Base-by-base conservation (phyloP, 2,797 vertebrate genomes). In the Malurus splendens region DNA sequence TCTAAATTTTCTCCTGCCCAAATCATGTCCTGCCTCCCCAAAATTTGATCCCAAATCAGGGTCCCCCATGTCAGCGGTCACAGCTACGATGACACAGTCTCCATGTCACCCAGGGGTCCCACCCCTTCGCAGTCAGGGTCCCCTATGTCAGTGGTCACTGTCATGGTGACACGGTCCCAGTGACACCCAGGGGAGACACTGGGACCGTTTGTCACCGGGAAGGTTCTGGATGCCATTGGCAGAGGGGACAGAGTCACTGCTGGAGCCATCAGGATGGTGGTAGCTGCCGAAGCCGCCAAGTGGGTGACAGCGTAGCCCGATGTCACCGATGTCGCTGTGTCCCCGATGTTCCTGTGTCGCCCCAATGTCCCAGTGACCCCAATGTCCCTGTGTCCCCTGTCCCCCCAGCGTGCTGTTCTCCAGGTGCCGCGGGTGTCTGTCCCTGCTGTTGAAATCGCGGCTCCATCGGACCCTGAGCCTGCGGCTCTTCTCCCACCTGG, bases 261-360 rank as follows among this genome's bases (percentile, higher is more conserved):
- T 0, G 10, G 65, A 42, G 82, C 65, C 1, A 0, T 78, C 0
- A 57, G 57, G 10, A 56, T 71, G 73, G 73, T 86, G 51, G 65
- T 5, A 0, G 65, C 65, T 6, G n/a, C 38, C 3, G 65, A 33
- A 50, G 51, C 23, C 1, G 6, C 44, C 44, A 85, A 57, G 73
- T 85, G 19, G 16, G 82, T 67, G 2, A 2, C 7, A 8, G 59
- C n/a, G 3, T 57, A 36, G n/a, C 27, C 52, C 1, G 0, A 38
- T 18, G 9, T 18, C 7, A 36, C 36, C 10, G 36, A 36, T 8
- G 14, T 50, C 51, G 51, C 27, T 14, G 7, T 19, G n/a, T 36
- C 20, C 68, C 44, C 36, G 14, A 0, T 0, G 2, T 38, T 23
- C 12, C n/a, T 3, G 8, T 39, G 48, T 61, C 47, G 12, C 47